A percentile compares a stretch with the other conserved stretches of the same genome.
These are phyloP conservation scores for Zosterops hypoxanthus DNA, from an alignment of 2,113 vertebrate genomes.

Conservation along the genomic window DNA sequence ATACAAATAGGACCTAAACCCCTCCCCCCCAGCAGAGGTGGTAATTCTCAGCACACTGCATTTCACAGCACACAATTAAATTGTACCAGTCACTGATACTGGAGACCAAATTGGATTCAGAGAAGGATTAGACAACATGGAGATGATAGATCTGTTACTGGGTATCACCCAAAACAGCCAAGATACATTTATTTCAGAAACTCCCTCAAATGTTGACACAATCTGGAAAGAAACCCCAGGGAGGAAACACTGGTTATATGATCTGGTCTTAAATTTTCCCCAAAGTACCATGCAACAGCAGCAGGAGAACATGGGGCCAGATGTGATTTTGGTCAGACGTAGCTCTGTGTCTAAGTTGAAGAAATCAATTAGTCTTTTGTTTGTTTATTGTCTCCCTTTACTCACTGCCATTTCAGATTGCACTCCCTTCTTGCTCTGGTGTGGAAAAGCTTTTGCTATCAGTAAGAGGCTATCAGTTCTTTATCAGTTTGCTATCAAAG, in stretches of 20 bases:
- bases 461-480: background rate
- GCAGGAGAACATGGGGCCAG: background rate
- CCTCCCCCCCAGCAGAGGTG: background rate
- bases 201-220: background rate
- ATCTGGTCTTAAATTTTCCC: background rate
- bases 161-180: background rate
- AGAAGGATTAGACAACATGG: background rate
- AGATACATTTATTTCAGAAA: background rate
- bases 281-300: background rate
- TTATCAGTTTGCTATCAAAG: background rate
- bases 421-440: background rate
- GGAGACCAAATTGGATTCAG: background rate
- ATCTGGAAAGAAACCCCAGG: background rate
- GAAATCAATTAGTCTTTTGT: background rate
- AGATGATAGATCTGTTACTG: background rate
- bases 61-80: background rate
- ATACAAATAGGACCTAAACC: background rate
- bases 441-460: conserved; percentile 5
- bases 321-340: background rate
- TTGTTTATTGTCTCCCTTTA: background rate
- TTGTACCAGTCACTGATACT: background rate
- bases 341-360: background rate
- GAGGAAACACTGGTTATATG: background rate
- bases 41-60: background rate
- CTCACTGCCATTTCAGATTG: background rate